Base-by-base conservation (phyloP, 2,888 invertebrate genomes). In the Automeris io region DNA sequence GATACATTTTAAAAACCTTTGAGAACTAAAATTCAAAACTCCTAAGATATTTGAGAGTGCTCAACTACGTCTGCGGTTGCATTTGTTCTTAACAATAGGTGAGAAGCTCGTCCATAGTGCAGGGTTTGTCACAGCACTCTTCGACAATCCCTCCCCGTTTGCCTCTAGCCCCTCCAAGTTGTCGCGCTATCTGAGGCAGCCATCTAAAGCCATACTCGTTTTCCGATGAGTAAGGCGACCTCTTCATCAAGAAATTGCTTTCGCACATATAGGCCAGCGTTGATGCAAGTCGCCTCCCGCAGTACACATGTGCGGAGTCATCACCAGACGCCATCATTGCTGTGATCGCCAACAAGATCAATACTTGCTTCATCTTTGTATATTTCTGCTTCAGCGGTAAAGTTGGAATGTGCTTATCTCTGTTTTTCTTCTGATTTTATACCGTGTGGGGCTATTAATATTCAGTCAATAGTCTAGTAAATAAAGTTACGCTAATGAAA, bases 101-200 rank as follows among this genome's bases (percentile, higher is more conserved):
- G 3, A 37, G 22, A 1, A 37, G 31, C 8, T 22, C 37, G 7
- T 37, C 22, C 9, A 22, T n/a, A 7, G 31, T 7, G 18, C 37
- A 37, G 2, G 21, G 16, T 16, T 37, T 21, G 13, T 31, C n/a
- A 22, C 37, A 37, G 37, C 37, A 37, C 18, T 37, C 37, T 9
- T 37, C 31, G 7, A 31, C 22, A 5, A 37, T 21, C 5, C 25
- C 13, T 22, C 37, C 37, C 4, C 37, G 12, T 22, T 31, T 37
- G 9, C 18, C 31, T 9, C 36, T 13, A 0, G 22, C 16, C 7
- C 22, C 16, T 16, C 16, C 31, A 9, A 31, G 22, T 2, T 13
- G 13, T 12, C 13, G 13, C 13, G 6, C 11, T 12, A 1, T 26
- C 25, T 13, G 13, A 11, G 25, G 13, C 7, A 24, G 7, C 37